These are phyloP conservation scores for Eira barbara DNA, from an alignment of 2,113 vertebrate genomes.

Conservation along the genomic window DNA sequence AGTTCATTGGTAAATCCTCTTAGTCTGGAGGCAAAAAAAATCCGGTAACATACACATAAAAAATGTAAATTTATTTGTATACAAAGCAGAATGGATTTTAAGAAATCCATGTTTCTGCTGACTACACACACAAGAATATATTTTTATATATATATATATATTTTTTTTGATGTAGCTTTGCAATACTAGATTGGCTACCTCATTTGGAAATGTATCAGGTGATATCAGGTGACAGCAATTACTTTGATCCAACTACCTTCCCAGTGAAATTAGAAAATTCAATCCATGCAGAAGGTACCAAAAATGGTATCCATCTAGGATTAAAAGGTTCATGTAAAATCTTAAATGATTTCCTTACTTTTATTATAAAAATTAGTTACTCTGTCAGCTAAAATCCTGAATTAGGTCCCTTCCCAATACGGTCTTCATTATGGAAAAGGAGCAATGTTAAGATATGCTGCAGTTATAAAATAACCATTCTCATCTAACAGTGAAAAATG, in stretches of 20 bases:
- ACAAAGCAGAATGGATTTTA: conserved; percentile 45
- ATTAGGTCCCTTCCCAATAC: conserved; percentile 13
- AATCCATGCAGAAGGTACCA: conserved; percentile 24
- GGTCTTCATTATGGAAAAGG: background rate
- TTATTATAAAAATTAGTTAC: conserved; percentile 22
- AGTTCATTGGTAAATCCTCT: conserved; percentile 48
- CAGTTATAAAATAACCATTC: conserved; percentile 28
- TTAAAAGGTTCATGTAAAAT: background rate
- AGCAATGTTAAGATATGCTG: conserved; percentile 20
- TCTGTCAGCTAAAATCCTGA: background rate
- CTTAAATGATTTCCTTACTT: conserved; percentile 12
- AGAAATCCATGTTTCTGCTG: conserved; percentile 45
- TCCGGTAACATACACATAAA: conserved; percentile 31
- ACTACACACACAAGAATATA: background rate
- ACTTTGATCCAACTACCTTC: background rate
- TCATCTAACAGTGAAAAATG: conserved; percentile 37
- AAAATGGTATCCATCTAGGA: background rate
- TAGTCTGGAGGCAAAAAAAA: conserved; percentile 23
- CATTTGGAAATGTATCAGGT: conserved; percentile 17
- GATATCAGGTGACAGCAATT: background rate
- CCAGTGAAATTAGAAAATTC: conserved; percentile 19
- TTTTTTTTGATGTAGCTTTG: background rate
- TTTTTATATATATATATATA: background rate
- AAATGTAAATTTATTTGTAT: conserved; percentile 38
- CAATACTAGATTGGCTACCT: background rate